These are phyloP conservation scores for Redunca redunca DNA, from an alignment of 2,113 vertebrate species.

Conservation along the genomic window DNA sequence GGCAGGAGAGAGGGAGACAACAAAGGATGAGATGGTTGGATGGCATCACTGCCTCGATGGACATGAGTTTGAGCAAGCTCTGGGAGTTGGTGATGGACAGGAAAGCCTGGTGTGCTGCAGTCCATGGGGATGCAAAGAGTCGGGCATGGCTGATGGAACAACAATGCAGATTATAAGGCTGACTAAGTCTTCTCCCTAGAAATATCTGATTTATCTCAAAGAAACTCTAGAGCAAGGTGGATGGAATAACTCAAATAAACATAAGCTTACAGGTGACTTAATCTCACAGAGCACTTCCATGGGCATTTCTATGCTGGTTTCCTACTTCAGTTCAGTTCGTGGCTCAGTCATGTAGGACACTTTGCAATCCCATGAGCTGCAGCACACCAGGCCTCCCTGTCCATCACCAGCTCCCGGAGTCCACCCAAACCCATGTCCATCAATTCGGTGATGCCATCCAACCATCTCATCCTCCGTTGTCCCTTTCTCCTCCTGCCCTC, in stretches of 20 bases:
- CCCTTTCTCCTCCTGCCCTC: too few species aligned
- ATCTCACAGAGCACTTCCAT: not conserved
- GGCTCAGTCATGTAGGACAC: rapidly evolving
- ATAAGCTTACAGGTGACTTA: not conserved
- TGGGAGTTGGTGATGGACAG: not conserved
- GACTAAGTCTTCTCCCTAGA: not conserved
- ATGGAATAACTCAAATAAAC: not conserved
- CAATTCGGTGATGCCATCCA: rapidly evolving
- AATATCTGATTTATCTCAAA: not conserved
- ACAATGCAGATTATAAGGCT: not conserved
- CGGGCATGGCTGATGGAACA: rapidly evolving
- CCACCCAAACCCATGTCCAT: too few species aligned
- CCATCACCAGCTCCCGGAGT: too few species aligned
- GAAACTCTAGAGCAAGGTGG: not conserved
- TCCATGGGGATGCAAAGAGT: not conserved
- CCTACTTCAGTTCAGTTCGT: not conserved
- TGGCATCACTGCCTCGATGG: not conserved
- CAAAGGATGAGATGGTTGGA: not conserved
- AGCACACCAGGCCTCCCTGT: too few species aligned
- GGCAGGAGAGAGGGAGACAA: not conserved
- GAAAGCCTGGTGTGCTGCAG: not conserved
- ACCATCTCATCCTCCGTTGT: too few species aligned
- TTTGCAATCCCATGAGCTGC: too few species aligned
- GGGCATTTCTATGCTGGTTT: not conserved
- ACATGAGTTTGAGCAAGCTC: not conserved